Percentiles rank a stretch among this genome's conserved stretches.
Conservation (phyloP, 2,113 vertebrate species). For the Planiliza haematocheilus region DNA sequence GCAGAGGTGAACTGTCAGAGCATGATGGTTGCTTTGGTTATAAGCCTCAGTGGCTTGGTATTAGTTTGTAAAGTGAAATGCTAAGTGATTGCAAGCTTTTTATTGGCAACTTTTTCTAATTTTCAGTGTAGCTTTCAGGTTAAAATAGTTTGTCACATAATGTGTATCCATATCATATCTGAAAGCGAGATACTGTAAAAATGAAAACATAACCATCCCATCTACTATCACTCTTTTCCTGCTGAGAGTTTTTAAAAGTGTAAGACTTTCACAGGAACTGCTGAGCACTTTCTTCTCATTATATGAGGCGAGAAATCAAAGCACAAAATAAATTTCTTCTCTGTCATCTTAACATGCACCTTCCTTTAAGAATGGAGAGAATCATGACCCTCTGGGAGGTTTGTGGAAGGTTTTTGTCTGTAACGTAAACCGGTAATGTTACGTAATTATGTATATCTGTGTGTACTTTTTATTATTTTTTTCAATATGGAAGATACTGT, state of each 20-base stretch:
- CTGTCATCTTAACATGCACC: neutral
- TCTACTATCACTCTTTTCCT: neutral
- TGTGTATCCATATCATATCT: no score
- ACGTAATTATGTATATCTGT: conserved; percentile 20
- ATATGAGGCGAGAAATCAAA: neutral
- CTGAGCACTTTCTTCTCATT: neutral
- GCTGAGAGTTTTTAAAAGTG: neutral
- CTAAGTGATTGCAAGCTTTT: no score
- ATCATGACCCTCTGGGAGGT: neutral
- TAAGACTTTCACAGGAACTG: neutral
- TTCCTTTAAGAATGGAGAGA: neutral
- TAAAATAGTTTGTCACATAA: neutral
- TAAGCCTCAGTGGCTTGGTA: conserved; percentile 48
- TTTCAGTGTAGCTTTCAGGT: neutral
- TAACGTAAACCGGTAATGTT: conserved; percentile 35
- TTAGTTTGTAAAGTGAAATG: conserved; percentile 33
- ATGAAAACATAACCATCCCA: neutral
- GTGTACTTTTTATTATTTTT: conserved; percentile 7
- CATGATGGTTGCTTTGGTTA: conserved; percentile 65
- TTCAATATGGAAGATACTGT: conserved; percentile 20
- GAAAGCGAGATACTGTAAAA: neutral
- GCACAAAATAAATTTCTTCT: neutral
- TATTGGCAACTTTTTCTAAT: no score
- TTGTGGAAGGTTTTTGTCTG: neutral
- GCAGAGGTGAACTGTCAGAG: conserved; percentile 64